Base-by-base conservation (phyloP, 2,797 vertebrate genomes). In the Pseudomugil tenellus region DNA sequence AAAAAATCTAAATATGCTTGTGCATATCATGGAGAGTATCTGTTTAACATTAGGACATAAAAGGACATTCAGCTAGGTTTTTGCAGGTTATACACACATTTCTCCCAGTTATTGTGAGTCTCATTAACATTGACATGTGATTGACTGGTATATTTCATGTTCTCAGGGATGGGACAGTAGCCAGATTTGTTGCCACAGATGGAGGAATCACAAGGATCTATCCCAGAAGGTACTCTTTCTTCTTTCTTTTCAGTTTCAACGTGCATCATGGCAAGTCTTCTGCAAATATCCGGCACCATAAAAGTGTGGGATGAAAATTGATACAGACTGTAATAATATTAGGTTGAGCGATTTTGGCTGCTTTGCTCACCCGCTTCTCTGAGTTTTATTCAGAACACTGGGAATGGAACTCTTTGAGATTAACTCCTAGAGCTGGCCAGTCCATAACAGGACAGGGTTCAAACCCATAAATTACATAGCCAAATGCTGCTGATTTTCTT, bases 201-300 rank as follows among this genome's bases (percentile, higher is more conserved):
- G 98, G 97, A 80, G 98, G 98, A 77, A 96, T 99, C 85, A 99
- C 98, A 56, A 95, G 98, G 91, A 94, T 99, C 66, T 97, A 94
- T 88, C 97, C 98, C 0, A 97, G 95, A 94, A 97, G 95, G 98
- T 99, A 95, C 88, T 82, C 46, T 63, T 64, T 2, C 26, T 16
- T 58, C 25, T 23, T 63, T 64, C 39, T 49, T 72, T 73, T 73
- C 76, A 37, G 58, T 69, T 76, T 58, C 59, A 32, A 57, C 49
- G 12, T 19, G 34, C 49, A 48, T 23, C 11, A 16, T 52, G 0
- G 5, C 7, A 35, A 48, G 58, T 37, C 59, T 64, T 25, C 53
- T 12, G 63, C 67, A 64, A 63, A 72, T 76, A 68, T 76, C 28
- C 65, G 28, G 8, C 63, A 49, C 69, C 78, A 68, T 66, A 75